Base-by-base conservation (phyloP, 2,888 invertebrate species). In the Chloromyia formosa region DNA sequence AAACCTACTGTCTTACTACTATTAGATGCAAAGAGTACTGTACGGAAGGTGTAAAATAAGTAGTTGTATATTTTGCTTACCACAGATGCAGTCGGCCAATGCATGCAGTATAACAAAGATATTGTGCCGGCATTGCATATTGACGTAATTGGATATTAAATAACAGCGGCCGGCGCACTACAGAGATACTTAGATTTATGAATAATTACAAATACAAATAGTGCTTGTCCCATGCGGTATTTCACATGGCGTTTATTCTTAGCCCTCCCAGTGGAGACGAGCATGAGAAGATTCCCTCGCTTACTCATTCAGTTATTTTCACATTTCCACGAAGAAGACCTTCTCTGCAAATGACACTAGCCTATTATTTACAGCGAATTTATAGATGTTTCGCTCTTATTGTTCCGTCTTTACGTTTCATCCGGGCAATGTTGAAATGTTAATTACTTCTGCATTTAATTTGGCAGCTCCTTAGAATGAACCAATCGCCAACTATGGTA, bases 401-500 rank as follows among this genome's bases (percentile, higher is more conserved):
- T 56, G 56, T 2, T 18, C 4, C 22, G 20, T 16, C 18, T 10
- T 20, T 5, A 20, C 18, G 56, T 56, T 18, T 56, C 56, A 56
- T 56, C 56, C 18, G 22, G 16, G 18, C 10, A 56, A 20, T 56
- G 56, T 56, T 56, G 22, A 20, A 56, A 56, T 56, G 56, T 56
- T 56, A 56, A 56, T 56, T 56, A 56, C 56, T 56, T 56, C 16
- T 7, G 56, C 20, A 56, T 56, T 18, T 20, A 56, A 56, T 56
- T 56, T 56, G 20, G 56, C 56, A 20, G 56, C 1, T 56, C 27
- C 56, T 56, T 5, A 20, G 18, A 56, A 20, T 20, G 10, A 7
- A 10, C 56, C 22, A 18, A 56, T 56, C 56, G 18, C 22, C 56
- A 20, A 56, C 18, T 56, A 56, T 20, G 5, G 16, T 20, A 18